Base-by-base conservation (phyloP, 2,888 invertebrate species). In the Sinohyriopsis cumingii region DNA sequence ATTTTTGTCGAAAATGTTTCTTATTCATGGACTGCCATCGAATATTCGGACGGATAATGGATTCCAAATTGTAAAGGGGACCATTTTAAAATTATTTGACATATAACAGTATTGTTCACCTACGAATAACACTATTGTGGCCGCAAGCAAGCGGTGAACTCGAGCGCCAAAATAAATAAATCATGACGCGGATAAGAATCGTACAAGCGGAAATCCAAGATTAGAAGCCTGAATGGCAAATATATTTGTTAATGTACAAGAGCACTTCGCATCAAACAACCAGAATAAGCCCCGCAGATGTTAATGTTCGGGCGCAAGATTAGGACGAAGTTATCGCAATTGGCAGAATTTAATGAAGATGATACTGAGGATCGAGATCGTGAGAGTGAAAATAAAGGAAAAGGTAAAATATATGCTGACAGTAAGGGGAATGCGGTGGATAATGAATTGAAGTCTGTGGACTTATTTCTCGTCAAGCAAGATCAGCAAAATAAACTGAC, bases 221-320 rank as follows among this genome's bases (percentile, higher is more conserved):
- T 54, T 74, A 59, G 68, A 60, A 25, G 25, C 4, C 25, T 2
- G 67, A 71, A 7, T 28, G 71, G 22, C n/a, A 62, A 7, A 67
- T 25, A 5, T 74, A 67, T 63, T 54, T 71, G 20, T 28, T 63
- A 1, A 71, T 66, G 68, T 75, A 75, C 63, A 5, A 69, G 12
- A 57, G 22, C 1, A 72, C 72, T 18, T 60, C 66, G 2, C 71
- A 75, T 25, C 7, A 54, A 18, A 54, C 45, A 18, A 63, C 62
- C 5, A 4, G 25, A 25, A 4, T 25, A 25, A 25, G 25, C 25
- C 2, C 25, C 25, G 25, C 25, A 4, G 25, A 25, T 55, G 56
- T 22, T 76, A n/a, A 7, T 78, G 33, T 77, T 73, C 64, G 63
- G 69, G 19, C 25, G 78, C 25, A 69, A 77, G 33, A 57, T 68